phyloP scores from a whole-genome alignment of 2,888 invertebrate species.

The Pelosia muscerda region DNA sequence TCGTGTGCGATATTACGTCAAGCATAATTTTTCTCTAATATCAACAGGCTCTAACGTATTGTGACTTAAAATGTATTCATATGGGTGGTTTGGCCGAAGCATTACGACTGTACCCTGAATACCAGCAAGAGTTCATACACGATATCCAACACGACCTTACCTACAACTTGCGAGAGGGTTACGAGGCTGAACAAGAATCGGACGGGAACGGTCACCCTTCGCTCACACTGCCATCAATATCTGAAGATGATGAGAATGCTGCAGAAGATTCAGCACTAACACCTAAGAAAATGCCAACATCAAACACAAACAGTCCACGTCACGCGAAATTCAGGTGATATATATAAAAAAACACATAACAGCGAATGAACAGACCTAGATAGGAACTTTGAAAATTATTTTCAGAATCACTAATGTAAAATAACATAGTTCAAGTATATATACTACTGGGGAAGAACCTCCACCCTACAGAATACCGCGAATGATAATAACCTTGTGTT shows the following conservation, averaged over 20 bases:
- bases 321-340: conserved; percentile 88
- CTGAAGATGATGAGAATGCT: conserved; percentile 97
- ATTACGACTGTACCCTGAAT: conserved; percentile 96
- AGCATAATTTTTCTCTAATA: background rate
- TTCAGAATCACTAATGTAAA: too few relatives aligned
- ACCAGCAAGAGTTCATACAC: conserved; percentile 96
- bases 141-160: conserved; percentile 98
- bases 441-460: too few relatives aligned
- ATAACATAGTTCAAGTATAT: too few relatives aligned
- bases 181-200: conserved; percentile 94
- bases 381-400: too few relatives aligned
- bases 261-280: conserved; percentile 91
- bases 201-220: conserved; percentile 93
- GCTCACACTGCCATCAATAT: conserved; percentile 95
- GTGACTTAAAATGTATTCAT: conserved; percentile 97
- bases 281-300: conserved; percentile 87
- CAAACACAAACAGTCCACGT: conserved; percentile 88
- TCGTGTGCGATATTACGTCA: background rate
- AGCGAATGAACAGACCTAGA: too few relatives aligned
- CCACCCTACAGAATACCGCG: too few relatives aligned
- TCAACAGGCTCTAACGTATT: conserved; percentile 95
- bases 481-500: too few relatives aligned
- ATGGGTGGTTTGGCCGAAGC: conserved; percentile 96
- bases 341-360: too few relatives aligned
- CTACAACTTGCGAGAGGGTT: conserved; percentile 97